A percentile compares a stretch with the other conserved stretches of the same genome.
Evolutionary conservation across 2,113 vertebrate genomes (phyloP).

Genomic region (Seriola quinqueradiata): DNA sequence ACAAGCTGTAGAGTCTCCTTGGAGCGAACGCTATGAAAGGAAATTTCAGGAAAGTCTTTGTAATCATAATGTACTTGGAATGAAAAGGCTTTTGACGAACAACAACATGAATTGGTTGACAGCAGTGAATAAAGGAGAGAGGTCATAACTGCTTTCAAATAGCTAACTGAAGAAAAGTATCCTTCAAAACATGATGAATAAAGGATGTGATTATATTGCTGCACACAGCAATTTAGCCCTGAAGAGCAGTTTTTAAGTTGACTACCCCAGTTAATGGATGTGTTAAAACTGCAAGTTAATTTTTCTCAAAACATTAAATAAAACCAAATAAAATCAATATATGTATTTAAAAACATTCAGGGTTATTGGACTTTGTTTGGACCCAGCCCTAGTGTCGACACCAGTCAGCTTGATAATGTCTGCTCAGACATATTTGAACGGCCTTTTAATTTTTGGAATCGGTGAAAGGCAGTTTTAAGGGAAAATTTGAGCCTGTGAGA

Average conservation of each 20-base stretch:
- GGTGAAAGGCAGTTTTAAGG: not conserved
- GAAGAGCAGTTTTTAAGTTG: slow-evolving; percentile 21
- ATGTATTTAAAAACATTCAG: not conserved
- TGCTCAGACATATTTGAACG: not conserved
- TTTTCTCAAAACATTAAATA: not conserved
- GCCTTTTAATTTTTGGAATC: not conserved
- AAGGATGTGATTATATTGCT: slow-evolving; percentile 14
- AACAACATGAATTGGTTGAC: slow-evolving; percentile 36
- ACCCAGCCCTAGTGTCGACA: slow-evolving; percentile 3
- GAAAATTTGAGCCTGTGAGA: not conserved
- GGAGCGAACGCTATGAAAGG: slow-evolving; percentile 47
- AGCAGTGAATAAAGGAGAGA: slow-evolving; percentile 39
- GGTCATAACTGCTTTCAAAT: slow-evolving; percentile 57
- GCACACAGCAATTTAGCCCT: slow-evolving; percentile 7
- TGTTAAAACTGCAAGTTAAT: not conserved
- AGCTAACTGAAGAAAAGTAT: slow-evolving; percentile 35
- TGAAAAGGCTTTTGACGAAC: slow-evolving; percentile 47
- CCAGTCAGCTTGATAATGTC: not conserved
- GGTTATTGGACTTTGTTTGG: not conserved
- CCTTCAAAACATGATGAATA: slow-evolving; percentile 32
- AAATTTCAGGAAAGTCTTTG: slow-evolving; percentile 64
- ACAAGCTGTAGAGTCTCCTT: slow-evolving; percentile 56
- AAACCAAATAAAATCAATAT: not conserved
- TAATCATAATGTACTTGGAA: slow-evolving; percentile 57
- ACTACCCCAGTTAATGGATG: slow-evolving; percentile 5